Evolutionary conservation across 2,113 vertebrate genomes (phyloP).

Genomic region (Polyodon spathula): DNA sequence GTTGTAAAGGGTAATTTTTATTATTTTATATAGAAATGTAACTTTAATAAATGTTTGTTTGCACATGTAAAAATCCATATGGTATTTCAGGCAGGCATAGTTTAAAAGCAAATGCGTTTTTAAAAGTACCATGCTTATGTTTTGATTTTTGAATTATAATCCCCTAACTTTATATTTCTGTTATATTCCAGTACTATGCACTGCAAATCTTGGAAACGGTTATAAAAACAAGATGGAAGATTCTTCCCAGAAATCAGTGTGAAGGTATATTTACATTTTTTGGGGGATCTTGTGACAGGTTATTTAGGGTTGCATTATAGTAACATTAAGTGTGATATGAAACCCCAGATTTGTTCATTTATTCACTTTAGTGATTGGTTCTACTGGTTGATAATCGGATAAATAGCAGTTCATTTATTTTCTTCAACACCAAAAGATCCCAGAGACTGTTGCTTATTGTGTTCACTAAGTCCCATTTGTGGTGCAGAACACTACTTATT

Average conservation of each 20-base stretch:
- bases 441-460: no score
- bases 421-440: no score
- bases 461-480: no score
- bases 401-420: no score
- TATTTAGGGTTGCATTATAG: neutral
- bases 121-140: neutral
- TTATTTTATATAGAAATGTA: constrained; percentile 19
- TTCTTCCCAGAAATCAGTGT: constrained; percentile 91
- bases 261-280: constrained; percentile 68
- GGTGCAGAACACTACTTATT: no score
- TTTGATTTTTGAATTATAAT: neutral
- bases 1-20: constrained; percentile 18
- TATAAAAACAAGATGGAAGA: constrained; percentile 98
- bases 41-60: constrained; percentile 2
- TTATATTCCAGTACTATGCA: constrained; percentile 94
- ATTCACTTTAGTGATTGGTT: no score
- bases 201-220: constrained; percentile 95
- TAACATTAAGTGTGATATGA: no score
- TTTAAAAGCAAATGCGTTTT: constrained; percentile 27
- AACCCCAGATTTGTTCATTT: no score
- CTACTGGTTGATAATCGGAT: no score
- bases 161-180: constrained; percentile 31
- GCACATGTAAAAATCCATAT: neutral
- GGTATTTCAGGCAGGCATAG: constrained; percentile 40
- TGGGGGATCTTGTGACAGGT: neutral